These are phyloP conservation scores for Zootermopsis nevadensis DNA, from an alignment of 2,888 invertebrate genomes.

Conservation along the genomic window DNA sequence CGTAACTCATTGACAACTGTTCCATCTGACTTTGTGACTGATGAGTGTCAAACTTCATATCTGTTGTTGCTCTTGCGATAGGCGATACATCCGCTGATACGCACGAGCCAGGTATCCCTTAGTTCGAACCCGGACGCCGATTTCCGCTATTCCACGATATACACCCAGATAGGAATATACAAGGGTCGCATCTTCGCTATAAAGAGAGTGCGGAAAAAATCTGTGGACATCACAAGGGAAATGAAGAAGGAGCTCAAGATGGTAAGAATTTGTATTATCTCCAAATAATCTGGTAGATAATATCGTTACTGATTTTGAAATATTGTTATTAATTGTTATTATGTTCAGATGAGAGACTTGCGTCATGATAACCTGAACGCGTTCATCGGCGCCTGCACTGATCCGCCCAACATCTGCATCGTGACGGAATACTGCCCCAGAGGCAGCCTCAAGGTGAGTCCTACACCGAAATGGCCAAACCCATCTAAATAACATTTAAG, in stretches of 20 bases:
- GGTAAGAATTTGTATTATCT: conserved; percentile 67
- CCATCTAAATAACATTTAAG: no score
- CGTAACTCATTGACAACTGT: no score
- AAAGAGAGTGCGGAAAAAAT: conserved; percentile 85
- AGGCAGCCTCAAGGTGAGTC: conserved; percentile 86
- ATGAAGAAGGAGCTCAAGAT: conserved; percentile 94
- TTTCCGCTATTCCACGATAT: conserved; percentile 89
- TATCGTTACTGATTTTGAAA: no score
- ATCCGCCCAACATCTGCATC: conserved; percentile 90
- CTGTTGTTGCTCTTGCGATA: background rate
- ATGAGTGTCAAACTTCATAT: background rate
- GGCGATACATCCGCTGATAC: conserved; percentile 67
- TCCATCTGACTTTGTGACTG: no score
- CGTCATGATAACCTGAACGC: conserved; percentile 92
- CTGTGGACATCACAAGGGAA: conserved; percentile 87
- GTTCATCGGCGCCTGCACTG: conserved; percentile 92
- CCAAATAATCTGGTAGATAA: no score
- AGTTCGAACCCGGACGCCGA: conserved; percentile 94
- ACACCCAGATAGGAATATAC: conserved; percentile 90
- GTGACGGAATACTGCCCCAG: conserved; percentile 90
- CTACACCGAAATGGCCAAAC: no score
- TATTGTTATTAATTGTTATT: no score
- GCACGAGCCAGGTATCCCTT: conserved; percentile 90
- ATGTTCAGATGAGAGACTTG: conserved; percentile 83
- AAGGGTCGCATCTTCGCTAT: conserved; percentile 88